A percentile compares a stretch with the other conserved stretches of the same genome.
These are phyloP conservation scores for Phallusia fumigata DNA, from an alignment of 23 tunicate species.

Conservation along the genomic window DNA sequence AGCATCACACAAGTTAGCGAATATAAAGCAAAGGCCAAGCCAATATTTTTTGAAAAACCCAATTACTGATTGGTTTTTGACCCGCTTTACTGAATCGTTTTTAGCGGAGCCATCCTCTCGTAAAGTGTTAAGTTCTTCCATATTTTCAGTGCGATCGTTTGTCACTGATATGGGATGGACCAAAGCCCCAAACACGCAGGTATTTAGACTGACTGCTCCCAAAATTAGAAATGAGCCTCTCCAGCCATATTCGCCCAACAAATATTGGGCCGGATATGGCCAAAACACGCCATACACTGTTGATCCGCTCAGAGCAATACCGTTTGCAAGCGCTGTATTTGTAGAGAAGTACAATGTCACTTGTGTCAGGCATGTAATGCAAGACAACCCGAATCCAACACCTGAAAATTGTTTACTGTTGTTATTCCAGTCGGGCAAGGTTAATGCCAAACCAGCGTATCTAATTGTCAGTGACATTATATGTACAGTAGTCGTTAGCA, in stretches of 20 bases:
- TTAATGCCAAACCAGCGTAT: no score
- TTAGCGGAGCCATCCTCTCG: background rate
- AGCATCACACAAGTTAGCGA: constrained; percentile 17
- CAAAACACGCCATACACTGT: constrained; percentile 22
- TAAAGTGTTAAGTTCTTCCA: background rate
- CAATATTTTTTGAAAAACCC: constrained; percentile 37
- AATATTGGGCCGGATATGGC: constrained; percentile 39
- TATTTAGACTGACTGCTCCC: constrained; percentile 48
- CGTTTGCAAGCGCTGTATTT: constrained; percentile 47
- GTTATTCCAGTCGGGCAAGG: no score
- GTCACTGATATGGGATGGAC: constrained; percentile 38
- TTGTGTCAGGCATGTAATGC: constrained; percentile 31
- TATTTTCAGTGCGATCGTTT: background rate
- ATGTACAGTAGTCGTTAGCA: no score
- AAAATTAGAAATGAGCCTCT: constrained; percentile 42
- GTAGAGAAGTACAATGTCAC: constrained; percentile 38
- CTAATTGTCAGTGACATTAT: no score
- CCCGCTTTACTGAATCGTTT: no score
- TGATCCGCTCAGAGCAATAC: constrained; percentile 37
- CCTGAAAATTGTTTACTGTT: constrained; percentile 22
- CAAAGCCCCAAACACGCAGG: constrained; percentile 46
- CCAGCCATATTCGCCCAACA: constrained; percentile 52
- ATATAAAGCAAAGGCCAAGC: constrained; percentile 27
- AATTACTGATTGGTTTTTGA: background rate
- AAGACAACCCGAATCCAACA: constrained; percentile 38